Conservation (phyloP, 2,113 vertebrate species). For the Falcunculus frontatus region DNA sequence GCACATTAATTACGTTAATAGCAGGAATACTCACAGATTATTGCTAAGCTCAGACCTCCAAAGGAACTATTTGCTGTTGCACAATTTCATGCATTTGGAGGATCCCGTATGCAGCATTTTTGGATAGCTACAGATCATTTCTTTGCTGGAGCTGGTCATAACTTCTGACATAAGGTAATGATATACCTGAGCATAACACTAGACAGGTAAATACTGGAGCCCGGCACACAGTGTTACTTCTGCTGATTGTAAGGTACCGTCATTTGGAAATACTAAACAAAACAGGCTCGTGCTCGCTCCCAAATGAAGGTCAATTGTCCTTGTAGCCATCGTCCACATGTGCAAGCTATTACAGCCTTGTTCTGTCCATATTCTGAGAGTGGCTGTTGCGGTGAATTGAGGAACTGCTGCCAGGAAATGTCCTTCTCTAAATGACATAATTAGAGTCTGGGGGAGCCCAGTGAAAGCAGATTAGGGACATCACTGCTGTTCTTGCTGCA, state of each 20-base stretch:
- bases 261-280: slow-evolving; percentile 56
- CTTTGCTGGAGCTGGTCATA: background rate
- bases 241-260: slow-evolving; percentile 46
- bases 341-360: slow-evolving; percentile 76
- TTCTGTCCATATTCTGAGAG: slow-evolving; percentile 56
- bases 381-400: slow-evolving; percentile 55
- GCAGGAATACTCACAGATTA: background rate
- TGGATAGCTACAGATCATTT: background rate
- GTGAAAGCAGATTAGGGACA: slow-evolving; percentile 67
- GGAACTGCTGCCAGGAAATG: slow-evolving; percentile 76
- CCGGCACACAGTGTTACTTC: slow-evolving; percentile 20
- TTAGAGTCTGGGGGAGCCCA: slow-evolving; percentile 64
- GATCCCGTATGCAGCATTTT: background rate
- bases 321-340: slow-evolving; percentile 57
- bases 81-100: rapidly evolving
- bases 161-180: background rate
- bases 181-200: background rate
- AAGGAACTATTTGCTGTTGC: background rate
- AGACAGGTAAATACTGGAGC: slow-evolving; percentile 17
- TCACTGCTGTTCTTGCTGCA: slow-evolving; percentile 51
- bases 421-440: slow-evolving; percentile 74
- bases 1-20: background rate
- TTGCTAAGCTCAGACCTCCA: background rate
- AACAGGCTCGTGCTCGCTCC: slow-evolving; percentile 37
- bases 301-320: slow-evolving; percentile 24